Conservation (phyloP, 2,113 vertebrate genomes). For the Phocoena phocoena region DNA sequence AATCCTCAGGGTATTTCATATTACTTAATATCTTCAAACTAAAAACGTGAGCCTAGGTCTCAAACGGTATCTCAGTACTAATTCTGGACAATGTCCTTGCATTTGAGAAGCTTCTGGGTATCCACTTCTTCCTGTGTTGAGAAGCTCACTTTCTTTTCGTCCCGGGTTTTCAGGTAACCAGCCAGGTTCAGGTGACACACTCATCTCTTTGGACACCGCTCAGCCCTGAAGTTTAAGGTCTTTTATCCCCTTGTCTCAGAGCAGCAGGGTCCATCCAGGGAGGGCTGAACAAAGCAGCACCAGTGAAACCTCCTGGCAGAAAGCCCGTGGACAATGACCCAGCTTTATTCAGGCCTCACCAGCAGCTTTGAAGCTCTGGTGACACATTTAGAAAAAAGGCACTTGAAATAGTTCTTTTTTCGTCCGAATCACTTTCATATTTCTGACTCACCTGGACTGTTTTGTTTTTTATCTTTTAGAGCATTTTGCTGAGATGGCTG, state of each 20-base stretch:
- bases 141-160: neutral
- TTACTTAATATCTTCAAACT: neutral
- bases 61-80: neutral
- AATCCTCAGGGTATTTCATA: neutral
- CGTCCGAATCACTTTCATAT: neutral
- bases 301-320: neutral
- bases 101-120: neutral
- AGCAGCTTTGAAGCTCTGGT: neutral
- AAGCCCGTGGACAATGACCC: neutral
- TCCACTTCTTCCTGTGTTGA: neutral
- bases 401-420: neutral
- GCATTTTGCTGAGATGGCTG: constrained; percentile 95
- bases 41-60: neutral
- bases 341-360: neutral
- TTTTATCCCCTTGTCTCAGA: neutral
- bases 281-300: neutral
- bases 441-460: neutral
- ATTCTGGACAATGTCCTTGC: neutral
- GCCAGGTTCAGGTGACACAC: neutral
- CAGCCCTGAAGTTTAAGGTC: neutral
- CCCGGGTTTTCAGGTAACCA: neutral
- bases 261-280: neutral
- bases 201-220: neutral
- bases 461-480: constrained; percentile 84
- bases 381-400: neutral